Base-by-base conservation (phyloP, 1,140 invertebrate species). In the Spodoptera frugiperda region DNA sequence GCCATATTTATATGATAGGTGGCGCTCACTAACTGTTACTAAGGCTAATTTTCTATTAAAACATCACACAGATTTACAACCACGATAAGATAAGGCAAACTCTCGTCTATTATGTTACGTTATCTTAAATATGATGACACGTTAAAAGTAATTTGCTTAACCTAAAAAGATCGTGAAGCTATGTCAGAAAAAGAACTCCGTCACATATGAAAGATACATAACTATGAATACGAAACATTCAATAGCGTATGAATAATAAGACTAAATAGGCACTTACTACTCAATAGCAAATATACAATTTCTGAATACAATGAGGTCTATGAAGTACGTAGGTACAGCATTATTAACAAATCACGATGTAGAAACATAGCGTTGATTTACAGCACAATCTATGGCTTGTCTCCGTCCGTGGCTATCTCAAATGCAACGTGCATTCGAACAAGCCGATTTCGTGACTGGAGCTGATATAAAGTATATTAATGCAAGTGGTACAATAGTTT, bases 401-500 rank as follows among this genome's bases (percentile, higher is more conserved):
- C 61, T 76, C 30, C 14, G 19, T 55, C 33, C 46, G 25, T 73
- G 70, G 49, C 54, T 46, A 68, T 76, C 46, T 78, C 48, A 72
- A 79, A 73, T 68, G 72, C 75, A 79, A 59, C 54, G 19, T 49
- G 55, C 71, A 79, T 79, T 68, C 54, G 11, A 68, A 44, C n/a
- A 61, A 67, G 48, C 59, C 19, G 65, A 74, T 74, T 76, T 77
- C 71, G 77, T 82, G 80, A 79, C 80, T 79, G 25, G 39, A 61
- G 19, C 53, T 74, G 68, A 74, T 78, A 73, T 72, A 76, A 78
- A 71, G 49, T 70, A 68, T 81, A 80, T 77, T 77, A 81, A 83
- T 76, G 78, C 82, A 77, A 77, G 59, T 80, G 61, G 77, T 79
- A 78, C 78, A 84, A 82, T 82, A 73, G 78, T 81, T 83, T 78